These are phyloP conservation scores for Rhingia campestris DNA, from an alignment of 2,888 invertebrate species.

Conservation along the genomic window DNA sequence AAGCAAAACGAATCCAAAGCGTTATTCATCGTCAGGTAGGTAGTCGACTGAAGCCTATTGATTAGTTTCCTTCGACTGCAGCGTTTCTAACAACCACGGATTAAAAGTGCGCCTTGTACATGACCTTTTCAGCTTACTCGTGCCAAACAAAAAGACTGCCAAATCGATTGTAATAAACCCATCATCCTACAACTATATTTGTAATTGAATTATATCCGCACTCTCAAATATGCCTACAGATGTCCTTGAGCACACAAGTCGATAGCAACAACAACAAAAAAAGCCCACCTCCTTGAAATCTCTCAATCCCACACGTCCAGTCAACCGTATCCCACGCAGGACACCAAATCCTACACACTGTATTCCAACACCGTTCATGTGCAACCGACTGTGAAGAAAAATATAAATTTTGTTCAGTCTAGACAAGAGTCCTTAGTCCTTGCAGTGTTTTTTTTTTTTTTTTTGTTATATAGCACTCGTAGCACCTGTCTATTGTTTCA, in stretches of 20 bases:
- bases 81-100: constrained; percentile 24
- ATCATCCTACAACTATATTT: neutral
- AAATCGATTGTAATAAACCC: constrained; percentile 12
- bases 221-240: neutral
- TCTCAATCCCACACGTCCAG: neutral
- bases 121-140: constrained; percentile 33
- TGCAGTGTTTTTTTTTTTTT: neutral
- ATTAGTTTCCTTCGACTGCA: neutral
- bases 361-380: constrained; percentile 21
- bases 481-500: constrained; percentile 36
- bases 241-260: constrained; percentile 16
- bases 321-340: constrained; percentile 12
- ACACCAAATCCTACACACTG: constrained; percentile 1
- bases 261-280: neutral
- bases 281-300: neutral
- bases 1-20: too few relatives aligned
- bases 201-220: constrained; percentile 19
- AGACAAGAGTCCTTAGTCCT: constrained; percentile 10
- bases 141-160: neutral
- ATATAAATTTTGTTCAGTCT: constrained; percentile 4
- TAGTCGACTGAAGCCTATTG: neutral
- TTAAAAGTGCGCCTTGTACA: constrained; percentile 43
- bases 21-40: too few relatives aligned
- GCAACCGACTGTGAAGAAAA: constrained; percentile 24
- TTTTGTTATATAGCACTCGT: neutral